Conservation (phyloP, 2,888 invertebrate species). For the Cheilosia scutellata region DNA sequence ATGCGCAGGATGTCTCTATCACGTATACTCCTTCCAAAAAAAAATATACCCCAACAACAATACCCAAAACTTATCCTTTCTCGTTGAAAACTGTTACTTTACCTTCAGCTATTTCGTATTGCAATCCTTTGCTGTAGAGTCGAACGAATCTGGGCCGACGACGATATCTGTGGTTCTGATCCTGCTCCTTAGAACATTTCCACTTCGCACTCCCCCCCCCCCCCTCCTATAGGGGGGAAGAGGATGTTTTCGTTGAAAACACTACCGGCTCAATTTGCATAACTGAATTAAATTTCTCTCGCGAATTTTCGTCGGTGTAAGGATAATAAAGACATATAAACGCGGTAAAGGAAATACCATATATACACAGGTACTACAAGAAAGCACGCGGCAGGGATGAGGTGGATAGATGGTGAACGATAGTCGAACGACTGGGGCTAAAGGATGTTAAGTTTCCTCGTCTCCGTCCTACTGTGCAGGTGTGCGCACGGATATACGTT, state of each 20-base stretch:
- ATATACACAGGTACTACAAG: slow-evolving; percentile 29
- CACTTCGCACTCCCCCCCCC: neutral
- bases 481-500: slow-evolving; percentile 65
- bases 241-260: slow-evolving; percentile 74
- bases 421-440: slow-evolving; percentile 51
- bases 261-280: slow-evolving; percentile 76
- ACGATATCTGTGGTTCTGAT: slow-evolving; percentile 53
- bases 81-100: slow-evolving; percentile 49
- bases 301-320: slow-evolving; percentile 73
- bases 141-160: slow-evolving; percentile 39
- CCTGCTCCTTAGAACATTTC: slow-evolving; percentile 47
- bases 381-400: neutral
- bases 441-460: slow-evolving; percentile 59
- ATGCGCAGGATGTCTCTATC: slow-evolving; percentile 49
- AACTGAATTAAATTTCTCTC: slow-evolving; percentile 76
- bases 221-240: too few relatives aligned
- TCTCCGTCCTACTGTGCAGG: slow-evolving; percentile 62
- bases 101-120: slow-evolving; percentile 30
- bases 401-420: slow-evolving; percentile 51
- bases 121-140: slow-evolving; percentile 34
- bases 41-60: neutral
- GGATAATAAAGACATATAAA: slow-evolving; percentile 75
- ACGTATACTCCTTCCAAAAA: neutral
- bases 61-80: slow-evolving; percentile 58
- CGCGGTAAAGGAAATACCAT: slow-evolving; percentile 71